Conservation (phyloP, 2,888 invertebrate genomes). For the Cryptus armator region DNA sequence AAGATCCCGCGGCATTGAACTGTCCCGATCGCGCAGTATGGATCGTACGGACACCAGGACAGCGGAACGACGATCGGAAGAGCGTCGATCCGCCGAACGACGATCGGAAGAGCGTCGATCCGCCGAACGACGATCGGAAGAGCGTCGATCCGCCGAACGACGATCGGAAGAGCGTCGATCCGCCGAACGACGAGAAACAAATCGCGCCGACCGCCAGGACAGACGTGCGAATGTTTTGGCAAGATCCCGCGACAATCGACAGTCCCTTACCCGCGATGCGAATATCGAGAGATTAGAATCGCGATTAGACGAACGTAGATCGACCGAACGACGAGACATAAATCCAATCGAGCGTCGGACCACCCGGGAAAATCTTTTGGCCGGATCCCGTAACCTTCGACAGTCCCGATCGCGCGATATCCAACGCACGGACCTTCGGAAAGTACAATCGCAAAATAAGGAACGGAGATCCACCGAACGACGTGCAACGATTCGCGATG, state of each 20-base stretch:
- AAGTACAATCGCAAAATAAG: constrained; percentile 4
- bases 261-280: background rate
- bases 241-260: background rate
- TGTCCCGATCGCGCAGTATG: constrained; percentile 7
- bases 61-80: background rate
- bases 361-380: constrained; percentile 3
- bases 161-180: constrained; percentile 43
- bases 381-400: constrained; percentile 26
- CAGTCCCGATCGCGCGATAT: background rate
- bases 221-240: constrained; percentile 20
- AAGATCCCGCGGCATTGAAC: background rate
- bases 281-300: too few species aligned
- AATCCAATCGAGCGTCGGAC: constrained; percentile 23
- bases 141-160: too few species aligned
- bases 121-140: too few species aligned
- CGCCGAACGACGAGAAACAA: constrained; percentile 1
- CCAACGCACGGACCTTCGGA: background rate
- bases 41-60: constrained; percentile 21
- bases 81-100: too few species aligned
- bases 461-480: constrained; percentile 35
- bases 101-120: too few species aligned
- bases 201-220: background rate
- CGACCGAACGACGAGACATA: constrained; percentile 8
- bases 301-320: constrained; percentile 39
- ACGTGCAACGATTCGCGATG: constrained; percentile 18